phyloP scores from a whole-genome alignment of 2,113 vertebrate genomes.

The Sphyrna mokarran region DNA sequence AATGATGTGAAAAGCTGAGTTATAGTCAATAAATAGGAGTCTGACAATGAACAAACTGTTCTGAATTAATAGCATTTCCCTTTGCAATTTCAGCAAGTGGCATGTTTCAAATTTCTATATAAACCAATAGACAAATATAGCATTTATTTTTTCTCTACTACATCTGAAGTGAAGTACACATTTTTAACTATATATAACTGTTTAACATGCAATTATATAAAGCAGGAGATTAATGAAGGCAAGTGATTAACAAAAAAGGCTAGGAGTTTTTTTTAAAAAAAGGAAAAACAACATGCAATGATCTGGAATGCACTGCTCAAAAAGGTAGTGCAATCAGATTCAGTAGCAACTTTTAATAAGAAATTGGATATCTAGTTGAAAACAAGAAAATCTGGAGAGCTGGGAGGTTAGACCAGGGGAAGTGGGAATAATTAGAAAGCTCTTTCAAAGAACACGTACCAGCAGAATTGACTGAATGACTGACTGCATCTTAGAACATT shows the following conservation, averaged over 20 bases:
- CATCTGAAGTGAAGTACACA: neutral
- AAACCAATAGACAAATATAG: neutral
- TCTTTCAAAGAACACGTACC: neutral
- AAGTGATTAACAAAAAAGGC: neutral
- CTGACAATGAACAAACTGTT: neutral
- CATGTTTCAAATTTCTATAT: neutral
- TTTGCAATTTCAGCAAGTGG: neutral
- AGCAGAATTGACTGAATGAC: neutral
- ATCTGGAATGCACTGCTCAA: neutral
- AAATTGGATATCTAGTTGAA: neutral
- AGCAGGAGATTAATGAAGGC: neutral
- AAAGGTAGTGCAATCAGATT: neutral
- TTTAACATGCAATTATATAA: no score
- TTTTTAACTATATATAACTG: neutral
- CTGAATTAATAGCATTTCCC: neutral
- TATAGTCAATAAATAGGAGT: no score
- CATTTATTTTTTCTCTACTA: neutral
- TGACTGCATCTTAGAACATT: neutral
- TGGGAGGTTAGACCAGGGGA: neutral
- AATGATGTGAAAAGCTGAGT: no score
- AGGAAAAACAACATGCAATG: neutral
- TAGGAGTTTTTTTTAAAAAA: neutral
- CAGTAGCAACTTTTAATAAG: neutral
- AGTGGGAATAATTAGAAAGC: neutral
- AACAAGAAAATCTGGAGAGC: neutral